Percentiles rank a stretch among this genome's conserved stretches.
Conservation (phyloP, 2,797 vertebrate genomes). For the Lateolabrax maculatus region DNA sequence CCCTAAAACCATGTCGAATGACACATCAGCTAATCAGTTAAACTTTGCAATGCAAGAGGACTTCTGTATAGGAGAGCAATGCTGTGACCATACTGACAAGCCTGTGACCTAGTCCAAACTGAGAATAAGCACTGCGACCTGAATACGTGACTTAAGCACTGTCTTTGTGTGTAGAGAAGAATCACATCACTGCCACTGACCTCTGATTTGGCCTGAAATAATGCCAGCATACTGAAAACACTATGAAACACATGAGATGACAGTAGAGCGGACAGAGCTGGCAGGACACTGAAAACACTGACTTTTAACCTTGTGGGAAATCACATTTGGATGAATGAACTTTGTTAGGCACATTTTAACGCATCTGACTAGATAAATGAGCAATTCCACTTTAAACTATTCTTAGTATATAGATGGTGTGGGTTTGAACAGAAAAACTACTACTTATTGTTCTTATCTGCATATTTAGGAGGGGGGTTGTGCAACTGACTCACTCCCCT, state of each 20-base stretch:
- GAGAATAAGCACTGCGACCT: background rate
- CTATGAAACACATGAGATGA: background rate
- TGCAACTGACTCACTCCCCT: background rate
- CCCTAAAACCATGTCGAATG: background rate
- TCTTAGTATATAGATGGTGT: background rate
- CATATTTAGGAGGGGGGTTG: background rate
- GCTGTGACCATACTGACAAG: background rate
- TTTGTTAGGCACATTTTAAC: background rate
- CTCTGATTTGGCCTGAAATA: background rate
- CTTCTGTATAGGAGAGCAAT: background rate
- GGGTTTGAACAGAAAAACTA: no score
- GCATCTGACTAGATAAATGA: background rate
- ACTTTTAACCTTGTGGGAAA: conserved; percentile 1
- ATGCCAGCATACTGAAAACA: background rate
- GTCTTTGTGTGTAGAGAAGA: background rate
- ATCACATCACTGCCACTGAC: background rate
- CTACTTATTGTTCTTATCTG: no score
- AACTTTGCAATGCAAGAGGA: background rate
- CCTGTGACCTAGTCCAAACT: background rate
- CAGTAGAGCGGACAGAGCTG: background rate
- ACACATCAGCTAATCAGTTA: background rate
- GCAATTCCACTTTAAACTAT: background rate
- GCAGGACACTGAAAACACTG: background rate
- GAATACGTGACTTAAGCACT: background rate
- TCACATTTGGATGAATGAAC: background rate